phyloP scores from a whole-genome alignment of 64 coral and sea anemone species.

The Stichodactyla mertensii region DNA sequence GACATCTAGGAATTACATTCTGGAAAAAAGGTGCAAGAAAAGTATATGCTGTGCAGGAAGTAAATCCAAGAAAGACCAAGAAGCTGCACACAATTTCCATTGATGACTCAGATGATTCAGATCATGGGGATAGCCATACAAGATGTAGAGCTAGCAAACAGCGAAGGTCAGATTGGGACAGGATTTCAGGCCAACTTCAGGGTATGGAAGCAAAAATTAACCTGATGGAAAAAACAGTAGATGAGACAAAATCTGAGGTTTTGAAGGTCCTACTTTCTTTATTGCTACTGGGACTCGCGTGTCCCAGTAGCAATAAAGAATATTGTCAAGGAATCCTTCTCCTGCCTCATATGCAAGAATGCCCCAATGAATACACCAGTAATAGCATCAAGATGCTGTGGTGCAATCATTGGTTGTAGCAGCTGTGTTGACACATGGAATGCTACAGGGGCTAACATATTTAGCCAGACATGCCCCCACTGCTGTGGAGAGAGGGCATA shows the following conservation, averaged over 20 bases:
- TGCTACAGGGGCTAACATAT: no score
- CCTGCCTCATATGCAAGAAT: not conserved
- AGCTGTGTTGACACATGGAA: not conserved
- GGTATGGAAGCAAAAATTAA: no score
- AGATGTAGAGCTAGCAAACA: not conserved
- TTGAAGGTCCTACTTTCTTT: not conserved
- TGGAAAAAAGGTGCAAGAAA: slow-evolving; percentile 25
- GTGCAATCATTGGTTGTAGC: slow-evolving; percentile 15
- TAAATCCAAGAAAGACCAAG: not conserved
- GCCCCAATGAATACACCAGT: slow-evolving; percentile 32
- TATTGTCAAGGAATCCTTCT: slow-evolving; percentile 15
- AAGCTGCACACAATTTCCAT: not conserved
- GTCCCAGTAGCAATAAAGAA: slow-evolving; percentile 24
- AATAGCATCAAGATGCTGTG: slow-evolving; percentile 32
- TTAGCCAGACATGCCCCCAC: no score
- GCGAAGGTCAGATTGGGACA: not conserved
- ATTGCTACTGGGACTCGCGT: not conserved
- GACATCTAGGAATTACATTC: not conserved
- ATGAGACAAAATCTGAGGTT: slow-evolving; percentile 10
- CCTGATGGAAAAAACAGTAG: slow-evolving; percentile 10
- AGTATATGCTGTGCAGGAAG: slow-evolving; percentile 10
- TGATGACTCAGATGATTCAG: not conserved
- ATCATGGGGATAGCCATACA: not conserved
- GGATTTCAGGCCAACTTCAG: no score
- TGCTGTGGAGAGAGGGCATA: slow-evolving; percentile 6